Evolutionary conservation across 2,113 vertebrate genomes (phyloP).

Genomic region (Caranx ignobilis): DNA sequence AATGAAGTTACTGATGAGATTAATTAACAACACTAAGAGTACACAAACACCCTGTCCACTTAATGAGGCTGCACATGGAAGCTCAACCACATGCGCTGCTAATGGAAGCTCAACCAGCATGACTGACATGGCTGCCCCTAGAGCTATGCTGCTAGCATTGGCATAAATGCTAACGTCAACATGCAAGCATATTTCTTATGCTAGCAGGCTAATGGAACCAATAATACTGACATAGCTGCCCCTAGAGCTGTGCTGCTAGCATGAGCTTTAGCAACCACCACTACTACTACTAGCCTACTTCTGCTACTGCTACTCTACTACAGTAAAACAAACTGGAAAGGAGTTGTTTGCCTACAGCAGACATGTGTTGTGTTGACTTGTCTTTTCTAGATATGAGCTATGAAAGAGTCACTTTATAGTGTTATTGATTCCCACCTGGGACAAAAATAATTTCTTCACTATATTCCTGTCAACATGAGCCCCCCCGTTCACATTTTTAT

Average conservation of each 20-base stretch:
- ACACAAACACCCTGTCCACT: neutral
- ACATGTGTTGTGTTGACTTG: constrained; percentile 31
- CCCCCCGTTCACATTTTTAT: neutral
- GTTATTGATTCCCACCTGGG: constrained; percentile 46
- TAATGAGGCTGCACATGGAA: neutral
- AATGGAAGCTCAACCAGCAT: neutral
- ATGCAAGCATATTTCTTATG: no score
- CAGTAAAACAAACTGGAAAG: neutral
- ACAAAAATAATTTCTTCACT: constrained; percentile 18
- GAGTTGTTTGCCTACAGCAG: neutral
- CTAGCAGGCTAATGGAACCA: neutral
- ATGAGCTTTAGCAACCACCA: no score
- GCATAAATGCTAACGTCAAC: no score
- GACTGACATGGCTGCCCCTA: neutral
- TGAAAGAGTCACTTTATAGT: constrained; percentile 23
- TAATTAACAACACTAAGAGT: neutral
- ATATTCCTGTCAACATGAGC: constrained; percentile 24
- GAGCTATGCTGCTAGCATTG: neutral
- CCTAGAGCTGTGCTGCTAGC: neutral
- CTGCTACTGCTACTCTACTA: no score
- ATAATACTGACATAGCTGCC: neutral
- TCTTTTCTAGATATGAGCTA: constrained; percentile 25
- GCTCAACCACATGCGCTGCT: neutral
- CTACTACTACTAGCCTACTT: no score
- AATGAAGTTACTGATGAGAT: neutral